phyloP scores from a whole-genome alignment of 64 coral and sea anemone genomes.

The Montipora foliosa region DNA sequence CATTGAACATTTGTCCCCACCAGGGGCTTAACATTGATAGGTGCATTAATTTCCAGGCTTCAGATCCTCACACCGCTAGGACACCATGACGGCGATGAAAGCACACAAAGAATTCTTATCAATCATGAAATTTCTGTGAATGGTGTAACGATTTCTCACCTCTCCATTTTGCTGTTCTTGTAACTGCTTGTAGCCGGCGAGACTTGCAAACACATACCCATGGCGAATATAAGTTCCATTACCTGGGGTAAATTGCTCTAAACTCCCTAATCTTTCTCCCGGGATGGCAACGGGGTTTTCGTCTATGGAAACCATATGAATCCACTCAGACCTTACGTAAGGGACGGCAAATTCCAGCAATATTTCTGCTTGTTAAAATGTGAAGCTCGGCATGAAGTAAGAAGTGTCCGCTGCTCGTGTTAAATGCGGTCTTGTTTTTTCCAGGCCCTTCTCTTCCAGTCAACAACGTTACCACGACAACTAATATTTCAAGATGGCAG shows the following conservation, averaged over 20 bases:
- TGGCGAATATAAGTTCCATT: constrained; percentile 89
- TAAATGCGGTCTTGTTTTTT: constrained; percentile 2
- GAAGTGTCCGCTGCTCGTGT: not conserved
- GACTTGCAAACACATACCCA: constrained; percentile 81
- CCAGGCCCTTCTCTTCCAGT: not conserved
- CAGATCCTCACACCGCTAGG: too few species aligned
- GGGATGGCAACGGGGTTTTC: constrained; percentile 72
- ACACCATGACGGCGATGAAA: too few species aligned
- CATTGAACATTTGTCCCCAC: too few species aligned
- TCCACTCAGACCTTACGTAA: not conserved
- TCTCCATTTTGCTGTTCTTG: constrained; percentile 56
- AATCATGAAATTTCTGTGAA: too few species aligned
- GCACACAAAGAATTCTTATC: too few species aligned
- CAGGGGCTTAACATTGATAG: too few species aligned
- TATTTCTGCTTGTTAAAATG: not conserved
- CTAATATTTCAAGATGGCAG: constrained; percentile 85
- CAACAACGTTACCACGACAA: constrained; percentile 31
- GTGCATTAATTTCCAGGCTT: too few species aligned
- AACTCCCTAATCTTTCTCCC: constrained; percentile 87
- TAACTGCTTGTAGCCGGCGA: constrained; percentile 76
- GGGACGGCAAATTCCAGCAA: not conserved
- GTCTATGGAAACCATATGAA: constrained; percentile 9
- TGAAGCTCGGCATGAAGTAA: constrained; percentile 5
- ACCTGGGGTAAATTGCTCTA: constrained; percentile 76
- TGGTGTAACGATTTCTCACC: constrained; percentile 18